Evolutionary conservation across 2,797 vertebrate genomes (phyloP).

Genomic region (Artibeus lituratus): DNA sequence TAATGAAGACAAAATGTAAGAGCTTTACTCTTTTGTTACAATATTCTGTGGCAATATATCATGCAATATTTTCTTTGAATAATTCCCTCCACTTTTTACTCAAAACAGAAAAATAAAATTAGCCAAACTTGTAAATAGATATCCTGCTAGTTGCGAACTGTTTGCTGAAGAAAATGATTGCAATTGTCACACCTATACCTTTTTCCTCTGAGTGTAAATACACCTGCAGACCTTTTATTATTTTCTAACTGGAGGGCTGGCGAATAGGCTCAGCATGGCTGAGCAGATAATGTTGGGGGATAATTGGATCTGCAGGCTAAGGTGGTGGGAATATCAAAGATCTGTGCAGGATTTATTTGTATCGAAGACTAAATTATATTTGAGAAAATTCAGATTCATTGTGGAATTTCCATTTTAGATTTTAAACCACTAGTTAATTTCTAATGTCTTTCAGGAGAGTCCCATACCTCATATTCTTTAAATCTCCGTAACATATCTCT

Average conservation of each 20-base stretch:
- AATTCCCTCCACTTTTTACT: not conserved
- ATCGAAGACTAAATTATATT: conserved; percentile 66
- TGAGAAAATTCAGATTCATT: conserved; percentile 68
- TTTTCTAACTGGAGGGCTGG: conserved; percentile 78
- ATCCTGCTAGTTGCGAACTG: not conserved
- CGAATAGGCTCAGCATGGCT: conserved; percentile 81
- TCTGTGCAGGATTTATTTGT: conserved; percentile 73
- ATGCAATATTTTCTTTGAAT: not conserved
- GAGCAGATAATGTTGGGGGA: conserved; percentile 81
- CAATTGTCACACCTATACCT: conserved; percentile 68
- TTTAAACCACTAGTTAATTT: conserved; percentile 61
- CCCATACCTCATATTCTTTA: conserved; percentile 49
- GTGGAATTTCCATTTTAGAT: conserved; percentile 56
- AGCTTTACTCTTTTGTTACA: not conserved
- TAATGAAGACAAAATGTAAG: not conserved
- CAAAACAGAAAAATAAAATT: not conserved
- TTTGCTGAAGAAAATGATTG: conserved; percentile 62
- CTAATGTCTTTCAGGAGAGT: conserved; percentile 46
- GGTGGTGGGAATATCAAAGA: conserved; percentile 67
- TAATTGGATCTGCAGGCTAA: conserved; percentile 83
- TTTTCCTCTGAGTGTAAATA: conserved; percentile 74
- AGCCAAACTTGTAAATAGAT: not conserved
- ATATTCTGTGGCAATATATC: not conserved
- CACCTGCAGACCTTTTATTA: conserved; percentile 78
- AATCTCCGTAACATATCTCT: conserved; percentile 64